Conservation (phyloP, 1,140 invertebrate species). For the Idris sp. region DNA sequence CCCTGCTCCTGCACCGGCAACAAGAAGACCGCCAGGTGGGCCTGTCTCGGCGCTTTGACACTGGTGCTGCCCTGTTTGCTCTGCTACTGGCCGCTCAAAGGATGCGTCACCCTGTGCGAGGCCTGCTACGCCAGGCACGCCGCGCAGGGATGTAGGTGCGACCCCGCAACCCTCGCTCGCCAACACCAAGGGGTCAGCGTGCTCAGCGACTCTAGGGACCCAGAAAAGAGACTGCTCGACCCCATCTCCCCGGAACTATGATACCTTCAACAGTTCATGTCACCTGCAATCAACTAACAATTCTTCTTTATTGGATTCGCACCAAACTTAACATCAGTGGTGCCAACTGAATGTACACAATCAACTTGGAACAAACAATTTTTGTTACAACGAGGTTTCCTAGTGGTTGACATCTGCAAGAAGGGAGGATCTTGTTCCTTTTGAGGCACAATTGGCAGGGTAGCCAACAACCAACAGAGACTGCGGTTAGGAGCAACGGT, state of each 20-base stretch:
- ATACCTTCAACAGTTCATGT: too few relatives aligned
- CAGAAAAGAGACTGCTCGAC: conserved; percentile 76
- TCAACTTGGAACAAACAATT: too few relatives aligned
- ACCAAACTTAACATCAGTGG: too few relatives aligned
- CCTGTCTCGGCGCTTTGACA: conserved; percentile 88
- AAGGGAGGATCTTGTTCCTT: too few relatives aligned
- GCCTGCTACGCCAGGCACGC: conserved; percentile 88
- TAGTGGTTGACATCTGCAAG: too few relatives aligned
- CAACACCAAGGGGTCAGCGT: conserved; percentile 70
- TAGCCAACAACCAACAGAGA: too few relatives aligned
- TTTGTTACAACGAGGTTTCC: too few relatives aligned
- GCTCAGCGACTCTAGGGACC: conserved; percentile 71
- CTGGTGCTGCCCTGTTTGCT: conserved; percentile 91
- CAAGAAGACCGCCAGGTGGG: conserved; percentile 86
- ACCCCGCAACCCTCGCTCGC: conserved; percentile 80
- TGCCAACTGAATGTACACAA: too few relatives aligned
- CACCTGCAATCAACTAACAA: too few relatives aligned
- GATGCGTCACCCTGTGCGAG: conserved; percentile 87
- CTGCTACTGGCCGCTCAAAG: conserved; percentile 94
- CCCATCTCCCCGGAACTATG: conserved; percentile 75
- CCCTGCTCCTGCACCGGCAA: conserved; percentile 90
- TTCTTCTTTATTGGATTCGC: too few relatives aligned
- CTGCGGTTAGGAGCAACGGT: conserved; percentile 4
- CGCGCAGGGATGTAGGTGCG: conserved; percentile 83
- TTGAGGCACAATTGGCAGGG: too few relatives aligned